These are phyloP conservation scores for Periophthalmodon schlosseri DNA, from an alignment of 2,113 vertebrate species.

Conservation along the genomic window DNA sequence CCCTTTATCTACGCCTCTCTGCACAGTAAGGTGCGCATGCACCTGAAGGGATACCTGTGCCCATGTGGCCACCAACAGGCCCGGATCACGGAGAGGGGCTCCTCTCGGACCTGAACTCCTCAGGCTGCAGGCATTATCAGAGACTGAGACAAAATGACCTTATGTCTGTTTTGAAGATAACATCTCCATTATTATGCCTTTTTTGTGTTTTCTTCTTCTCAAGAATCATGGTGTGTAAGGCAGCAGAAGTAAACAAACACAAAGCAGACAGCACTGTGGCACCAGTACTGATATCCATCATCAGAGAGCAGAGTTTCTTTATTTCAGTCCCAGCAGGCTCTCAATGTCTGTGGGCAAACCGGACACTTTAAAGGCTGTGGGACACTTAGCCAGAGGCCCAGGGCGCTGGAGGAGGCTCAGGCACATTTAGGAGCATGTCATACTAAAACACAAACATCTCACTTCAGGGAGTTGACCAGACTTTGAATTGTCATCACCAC, in stretches of 20 bases:
- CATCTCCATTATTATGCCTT: constrained; percentile 4
- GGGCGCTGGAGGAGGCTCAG: constrained; percentile 4
- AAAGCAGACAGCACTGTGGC: neutral
- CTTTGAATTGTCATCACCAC: constrained; percentile 18
- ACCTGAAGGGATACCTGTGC: constrained; percentile 70
- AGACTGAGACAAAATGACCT: constrained; percentile 9
- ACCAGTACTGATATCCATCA: constrained; percentile 4
- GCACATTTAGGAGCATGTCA: constrained; percentile 2
- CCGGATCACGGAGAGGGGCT: constrained; percentile 10
- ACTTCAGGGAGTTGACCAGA: constrained; percentile 24
- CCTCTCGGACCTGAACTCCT: constrained; percentile 38
- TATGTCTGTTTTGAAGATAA: constrained; percentile 1
- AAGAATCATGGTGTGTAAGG: constrained; percentile 11
- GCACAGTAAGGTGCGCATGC: constrained; percentile 79
- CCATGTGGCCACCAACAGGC: constrained; percentile 37
- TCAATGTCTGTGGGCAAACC: constrained; percentile 25
- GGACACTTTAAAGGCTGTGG: constrained; percentile 15
- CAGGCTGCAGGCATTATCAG: neutral
- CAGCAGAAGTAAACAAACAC: neutral
- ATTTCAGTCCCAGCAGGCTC: neutral
- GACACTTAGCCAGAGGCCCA: constrained; percentile 16
- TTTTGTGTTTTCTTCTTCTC: constrained; percentile 4
- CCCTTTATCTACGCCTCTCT: constrained; percentile 84
- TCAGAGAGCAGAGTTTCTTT: constrained; percentile 25
- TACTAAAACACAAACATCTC: constrained; percentile 17